A percentile compares a stretch with the other conserved stretches of the same genome.
Conservation (phyloP, 2,888 invertebrate species). For the Chydorus sphaericus region DNA sequence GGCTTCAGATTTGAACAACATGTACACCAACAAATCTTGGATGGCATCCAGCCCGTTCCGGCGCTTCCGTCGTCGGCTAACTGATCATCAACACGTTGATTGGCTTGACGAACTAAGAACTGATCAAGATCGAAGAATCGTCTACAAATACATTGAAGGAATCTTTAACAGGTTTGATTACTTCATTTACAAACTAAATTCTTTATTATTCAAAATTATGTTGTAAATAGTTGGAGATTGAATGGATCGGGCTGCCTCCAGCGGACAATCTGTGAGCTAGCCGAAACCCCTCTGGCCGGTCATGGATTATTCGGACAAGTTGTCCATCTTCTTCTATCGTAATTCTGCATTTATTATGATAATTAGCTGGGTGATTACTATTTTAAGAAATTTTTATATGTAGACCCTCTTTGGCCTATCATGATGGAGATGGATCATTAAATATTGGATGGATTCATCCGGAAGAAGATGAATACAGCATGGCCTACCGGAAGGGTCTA, state of each 20-base stretch:
- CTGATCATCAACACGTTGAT: not conserved
- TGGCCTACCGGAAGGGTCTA: not conserved
- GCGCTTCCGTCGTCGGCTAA: too few species aligned
- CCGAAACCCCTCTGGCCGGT: slow-evolving; percentile 47
- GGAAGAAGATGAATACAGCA: not conserved
- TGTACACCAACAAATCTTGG: not conserved
- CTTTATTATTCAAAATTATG: not conserved
- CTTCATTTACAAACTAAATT: not conserved
- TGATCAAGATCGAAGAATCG: not conserved
- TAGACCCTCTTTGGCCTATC: not conserved
- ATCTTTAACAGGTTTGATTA: not conserved
- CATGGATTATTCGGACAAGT: slow-evolving; percentile 42
- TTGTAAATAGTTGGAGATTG: slow-evolving; percentile 38
- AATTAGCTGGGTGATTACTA: too few species aligned
- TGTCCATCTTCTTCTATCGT: not conserved
- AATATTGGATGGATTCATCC: not conserved
- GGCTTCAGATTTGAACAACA: not conserved
- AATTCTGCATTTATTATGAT: too few species aligned
- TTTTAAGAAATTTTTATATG: not conserved
- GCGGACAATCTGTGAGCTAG: slow-evolving; percentile 59
- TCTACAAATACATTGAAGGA: not conserved
- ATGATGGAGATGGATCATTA: not conserved
- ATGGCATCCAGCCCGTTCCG: not conserved
- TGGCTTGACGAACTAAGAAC: not conserved
- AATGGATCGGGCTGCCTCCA: slow-evolving; percentile 53